Percentiles rank a stretch among this genome's conserved stretches.
Conservation (phyloP, 2,888 invertebrate species). For the Sesamia inferens region DNA sequence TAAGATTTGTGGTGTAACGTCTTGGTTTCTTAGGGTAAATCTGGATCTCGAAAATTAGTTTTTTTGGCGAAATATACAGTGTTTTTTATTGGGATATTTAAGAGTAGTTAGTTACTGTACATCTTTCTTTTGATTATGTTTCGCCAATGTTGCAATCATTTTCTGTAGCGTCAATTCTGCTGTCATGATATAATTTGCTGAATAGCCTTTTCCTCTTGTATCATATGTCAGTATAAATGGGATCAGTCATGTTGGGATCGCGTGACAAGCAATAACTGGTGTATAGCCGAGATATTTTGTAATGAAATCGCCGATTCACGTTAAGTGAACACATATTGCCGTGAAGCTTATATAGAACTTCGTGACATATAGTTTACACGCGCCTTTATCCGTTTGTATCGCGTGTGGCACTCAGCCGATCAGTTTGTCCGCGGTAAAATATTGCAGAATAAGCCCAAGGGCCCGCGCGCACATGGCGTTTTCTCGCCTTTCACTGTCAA, state of each 20-base stretch:
- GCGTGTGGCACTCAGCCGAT: conserved; percentile 47
- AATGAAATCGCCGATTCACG: conserved; percentile 54
- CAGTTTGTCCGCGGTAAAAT: conserved; percentile 50
- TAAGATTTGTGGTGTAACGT: neutral
- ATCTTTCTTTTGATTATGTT: neutral
- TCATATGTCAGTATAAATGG: conserved; percentile 37
- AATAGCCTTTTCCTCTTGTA: conserved; percentile 26
- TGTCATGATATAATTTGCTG: conserved; percentile 33
- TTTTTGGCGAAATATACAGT: neutral
- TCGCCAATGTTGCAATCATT: conserved; percentile 16
- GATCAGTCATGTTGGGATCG: conserved; percentile 47
- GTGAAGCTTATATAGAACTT: conserved; percentile 45
- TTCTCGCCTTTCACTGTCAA: conserved; percentile 55
- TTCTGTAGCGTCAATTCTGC: conserved; percentile 4
- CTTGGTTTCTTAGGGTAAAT: neutral
- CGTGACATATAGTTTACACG: conserved; percentile 58
- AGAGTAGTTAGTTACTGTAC: too few species aligned
- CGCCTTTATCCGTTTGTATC: conserved; percentile 39
- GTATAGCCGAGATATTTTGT: conserved; percentile 45
- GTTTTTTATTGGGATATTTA: neutral
- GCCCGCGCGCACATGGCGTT: conserved; percentile 53
- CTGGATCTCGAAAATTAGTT: neutral
- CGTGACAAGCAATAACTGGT: conserved; percentile 44
- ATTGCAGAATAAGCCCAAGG: conserved; percentile 48
- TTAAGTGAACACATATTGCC: conserved; percentile 40